A percentile compares a stretch with the other conserved stretches of the same genome.
phyloP scores from a whole-genome alignment of 2,888 invertebrate genomes.

The Drosophila eohydei region DNA sequence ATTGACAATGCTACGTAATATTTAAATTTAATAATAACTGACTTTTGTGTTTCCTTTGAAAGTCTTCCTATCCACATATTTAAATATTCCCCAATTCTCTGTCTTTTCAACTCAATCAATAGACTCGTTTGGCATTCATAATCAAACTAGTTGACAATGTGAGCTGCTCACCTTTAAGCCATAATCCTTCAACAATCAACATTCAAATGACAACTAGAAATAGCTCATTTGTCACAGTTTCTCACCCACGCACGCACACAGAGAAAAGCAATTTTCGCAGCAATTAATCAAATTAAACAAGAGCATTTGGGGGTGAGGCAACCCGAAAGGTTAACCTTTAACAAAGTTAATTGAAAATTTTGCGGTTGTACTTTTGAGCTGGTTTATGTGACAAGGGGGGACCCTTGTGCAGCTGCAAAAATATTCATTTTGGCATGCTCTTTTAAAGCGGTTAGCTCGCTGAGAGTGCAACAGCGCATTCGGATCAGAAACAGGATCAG shows the following conservation, averaged over 20 bases:
- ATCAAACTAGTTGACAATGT: slow-evolving; percentile 28
- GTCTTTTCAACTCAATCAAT: background rate
- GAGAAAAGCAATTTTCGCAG: slow-evolving; percentile 51
- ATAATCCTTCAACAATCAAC: slow-evolving; percentile 63
- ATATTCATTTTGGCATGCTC: slow-evolving; percentile 40
- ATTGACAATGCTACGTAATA: background rate
- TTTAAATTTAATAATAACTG: too few species aligned
- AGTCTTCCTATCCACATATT: background rate
- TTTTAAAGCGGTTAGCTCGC: slow-evolving; percentile 34
- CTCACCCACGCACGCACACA: slow-evolving; percentile 23
- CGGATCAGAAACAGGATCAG: slow-evolving; percentile 29
- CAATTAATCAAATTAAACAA: slow-evolving; percentile 81
- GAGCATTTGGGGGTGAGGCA: slow-evolving; percentile 41
- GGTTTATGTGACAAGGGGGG: slow-evolving; percentile 14
- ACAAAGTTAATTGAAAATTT: slow-evolving; percentile 75
- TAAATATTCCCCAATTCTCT: background rate
- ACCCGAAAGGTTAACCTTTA: slow-evolving; percentile 60
- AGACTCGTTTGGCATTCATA: slow-evolving; percentile 18
- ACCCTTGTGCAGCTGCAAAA: slow-evolving; percentile 60
- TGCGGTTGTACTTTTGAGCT: slow-evolving; percentile 49
- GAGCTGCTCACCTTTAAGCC: slow-evolving; percentile 42
- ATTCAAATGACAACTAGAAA: slow-evolving; percentile 59
- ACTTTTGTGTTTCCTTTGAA: too few species aligned
- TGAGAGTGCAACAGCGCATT: slow-evolving; percentile 21
- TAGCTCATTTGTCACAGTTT: slow-evolving; percentile 24